These are phyloP conservation scores for Harlomillsia oculata DNA, from an alignment of 1,140 invertebrate genomes.

Conservation along the genomic window DNA sequence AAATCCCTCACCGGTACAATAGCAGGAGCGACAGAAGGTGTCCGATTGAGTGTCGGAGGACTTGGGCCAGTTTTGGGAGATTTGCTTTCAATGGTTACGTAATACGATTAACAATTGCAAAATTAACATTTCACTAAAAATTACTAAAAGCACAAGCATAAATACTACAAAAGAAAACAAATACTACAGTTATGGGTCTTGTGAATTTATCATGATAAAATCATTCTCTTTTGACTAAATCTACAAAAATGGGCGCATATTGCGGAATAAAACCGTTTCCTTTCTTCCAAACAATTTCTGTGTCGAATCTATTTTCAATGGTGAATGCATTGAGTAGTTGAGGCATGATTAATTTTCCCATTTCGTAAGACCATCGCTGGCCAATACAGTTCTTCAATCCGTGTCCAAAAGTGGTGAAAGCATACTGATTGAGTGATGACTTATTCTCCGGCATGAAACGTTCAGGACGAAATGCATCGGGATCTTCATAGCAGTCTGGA, in stretches of 20 bases:
- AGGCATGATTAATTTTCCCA: conserved; percentile 16
- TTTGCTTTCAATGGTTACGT: too few relatives aligned
- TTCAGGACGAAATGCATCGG: conserved; percentile 49
- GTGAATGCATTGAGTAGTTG: conserved; percentile 20
- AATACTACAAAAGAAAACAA: too few relatives aligned
- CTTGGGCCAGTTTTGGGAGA: too few relatives aligned
- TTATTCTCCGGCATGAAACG: conserved; percentile 41
- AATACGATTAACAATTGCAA: too few relatives aligned
- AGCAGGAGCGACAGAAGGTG: too few relatives aligned
- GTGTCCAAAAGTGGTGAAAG: conserved; percentile 51
- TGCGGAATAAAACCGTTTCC: conserved; percentile 12
- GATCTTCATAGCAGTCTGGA: conserved; percentile 45
- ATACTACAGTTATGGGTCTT: too few relatives aligned
- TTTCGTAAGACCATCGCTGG: conserved; percentile 29
- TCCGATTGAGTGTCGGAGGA: too few relatives aligned
- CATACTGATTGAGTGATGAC: conserved; percentile 43
- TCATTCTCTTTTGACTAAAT: conserved; percentile 17
- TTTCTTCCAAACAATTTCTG: conserved; percentile 19
- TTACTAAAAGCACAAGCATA: too few relatives aligned
- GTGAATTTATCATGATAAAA: too few relatives aligned
- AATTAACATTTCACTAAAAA: too few relatives aligned
- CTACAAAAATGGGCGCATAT: conserved; percentile 19
- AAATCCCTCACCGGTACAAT: too few relatives aligned
- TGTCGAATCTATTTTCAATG: conserved; percentile 19
- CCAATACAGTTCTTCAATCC: conserved; percentile 45